Conservation (phyloP, 2,113 vertebrate species). For the Prunella himalayana region DNA sequence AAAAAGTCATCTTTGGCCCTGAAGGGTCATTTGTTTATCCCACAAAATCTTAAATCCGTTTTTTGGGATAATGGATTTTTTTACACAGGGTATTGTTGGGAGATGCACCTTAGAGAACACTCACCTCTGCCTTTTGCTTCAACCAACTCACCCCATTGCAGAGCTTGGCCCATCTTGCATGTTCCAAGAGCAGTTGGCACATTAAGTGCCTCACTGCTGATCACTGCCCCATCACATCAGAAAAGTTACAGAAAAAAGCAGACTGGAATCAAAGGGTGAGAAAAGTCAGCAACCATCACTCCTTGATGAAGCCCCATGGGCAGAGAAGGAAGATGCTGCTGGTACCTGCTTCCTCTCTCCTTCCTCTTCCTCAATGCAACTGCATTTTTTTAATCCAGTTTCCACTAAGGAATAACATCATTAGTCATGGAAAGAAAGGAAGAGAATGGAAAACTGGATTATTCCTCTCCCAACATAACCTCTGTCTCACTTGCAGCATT, state of each 20-base stretch:
- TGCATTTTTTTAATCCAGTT: not conserved
- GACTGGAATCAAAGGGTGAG: not conserved
- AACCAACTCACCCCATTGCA: not conserved
- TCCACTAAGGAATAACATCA: not conserved
- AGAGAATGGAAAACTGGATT: not conserved
- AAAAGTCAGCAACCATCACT: not conserved
- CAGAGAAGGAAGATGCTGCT: not conserved
- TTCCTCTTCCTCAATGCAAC: not conserved
- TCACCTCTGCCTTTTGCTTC: not conserved
- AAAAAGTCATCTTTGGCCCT: not conserved
- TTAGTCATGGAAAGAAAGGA: not conserved
- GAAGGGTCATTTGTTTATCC: not conserved
- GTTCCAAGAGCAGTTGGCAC: not conserved
- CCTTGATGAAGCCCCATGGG: not conserved
- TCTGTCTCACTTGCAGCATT: not conserved
- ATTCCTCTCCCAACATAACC: not conserved
- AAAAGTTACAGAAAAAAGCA: not conserved
- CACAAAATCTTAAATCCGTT: not conserved
- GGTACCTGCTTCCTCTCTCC: not conserved
- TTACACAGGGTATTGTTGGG: not conserved
- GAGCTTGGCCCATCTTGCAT: not conserved
- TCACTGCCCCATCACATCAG: not conserved
- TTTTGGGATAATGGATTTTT: not conserved
- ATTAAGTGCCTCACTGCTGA: not conserved
- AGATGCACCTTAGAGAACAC: not conserved